phyloP scores from a whole-genome alignment of 2,113 vertebrate species.

The Laticauda laticaudata region DNA sequence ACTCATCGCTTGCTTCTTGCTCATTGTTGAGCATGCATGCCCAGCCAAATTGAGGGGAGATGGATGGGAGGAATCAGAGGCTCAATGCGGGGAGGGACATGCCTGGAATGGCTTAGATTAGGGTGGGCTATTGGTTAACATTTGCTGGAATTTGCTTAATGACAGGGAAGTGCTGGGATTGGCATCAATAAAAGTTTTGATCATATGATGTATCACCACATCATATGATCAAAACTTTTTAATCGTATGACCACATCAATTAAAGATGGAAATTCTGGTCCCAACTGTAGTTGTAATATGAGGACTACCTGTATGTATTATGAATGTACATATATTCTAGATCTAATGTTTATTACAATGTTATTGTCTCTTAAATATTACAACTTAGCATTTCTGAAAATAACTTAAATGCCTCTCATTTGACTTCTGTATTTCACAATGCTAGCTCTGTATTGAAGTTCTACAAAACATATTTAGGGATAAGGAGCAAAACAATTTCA shows the following conservation, averaged over 20 bases:
- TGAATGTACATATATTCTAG: slow-evolving; percentile 32
- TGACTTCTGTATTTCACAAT: slow-evolving; percentile 12
- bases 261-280: not conserved
- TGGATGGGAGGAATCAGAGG: not conserved
- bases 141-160: not conserved
- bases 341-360: slow-evolving; percentile 24
- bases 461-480: slow-evolving; percentile 40
- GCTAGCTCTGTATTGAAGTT: slow-evolving; percentile 26
- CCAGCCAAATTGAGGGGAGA: not conserved
- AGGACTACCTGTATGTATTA: slow-evolving; percentile 28
- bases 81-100: not conserved
- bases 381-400: not conserved
- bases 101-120: not conserved
- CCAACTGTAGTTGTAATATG: not conserved
- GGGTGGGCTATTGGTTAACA: not conserved
- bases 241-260: not conserved
- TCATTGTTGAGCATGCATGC: not conserved
- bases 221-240: no score
- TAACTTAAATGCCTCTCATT: slow-evolving; percentile 11
- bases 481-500: slow-evolving; percentile 40
- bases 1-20: not conserved
- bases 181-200: not conserved
- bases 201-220: not conserved
- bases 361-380: slow-evolving; percentile 23
- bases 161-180: not conserved